phyloP scores from a whole-genome alignment of 2,888 invertebrate genomes.

The Dynastes maya region DNA sequence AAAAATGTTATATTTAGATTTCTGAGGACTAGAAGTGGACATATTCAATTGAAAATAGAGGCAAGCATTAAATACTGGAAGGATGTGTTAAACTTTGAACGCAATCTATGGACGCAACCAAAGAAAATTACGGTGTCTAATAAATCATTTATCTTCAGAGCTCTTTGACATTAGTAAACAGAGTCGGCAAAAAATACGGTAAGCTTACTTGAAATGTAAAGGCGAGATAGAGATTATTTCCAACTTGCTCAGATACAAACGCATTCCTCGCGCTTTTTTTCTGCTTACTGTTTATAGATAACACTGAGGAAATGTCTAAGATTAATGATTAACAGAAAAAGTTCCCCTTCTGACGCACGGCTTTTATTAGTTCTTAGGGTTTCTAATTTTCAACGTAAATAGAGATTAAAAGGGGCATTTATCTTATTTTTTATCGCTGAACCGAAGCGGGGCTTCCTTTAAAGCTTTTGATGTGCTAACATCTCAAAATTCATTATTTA shows the following conservation, averaged over 20 bases:
- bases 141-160: constrained; percentile 31
- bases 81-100: too few species aligned
- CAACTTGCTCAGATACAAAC: constrained; percentile 37
- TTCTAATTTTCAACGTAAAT: constrained; percentile 48
- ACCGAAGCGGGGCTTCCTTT: constrained; percentile 5
- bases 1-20: too few species aligned
- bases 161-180: constrained; percentile 26
- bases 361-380: constrained; percentile 48
- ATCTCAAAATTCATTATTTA: constrained; percentile 44
- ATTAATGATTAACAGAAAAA: constrained; percentile 47
- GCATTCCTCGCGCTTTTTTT: constrained; percentile 38
- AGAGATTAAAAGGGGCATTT: constrained; percentile 46
- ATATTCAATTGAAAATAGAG: too few species aligned
- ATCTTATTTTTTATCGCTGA: constrained; percentile 45
- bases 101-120: not conserved
- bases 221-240: constrained; percentile 32
- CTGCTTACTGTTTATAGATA: constrained; percentile 45
- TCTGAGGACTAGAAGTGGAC: too few species aligned
- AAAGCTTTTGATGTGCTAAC: constrained; percentile 33
- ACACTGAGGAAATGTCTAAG: constrained; percentile 44
- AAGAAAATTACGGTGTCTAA: not conserved
- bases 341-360: constrained; percentile 34
- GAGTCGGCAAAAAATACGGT: constrained; percentile 23
- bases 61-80: too few species aligned
- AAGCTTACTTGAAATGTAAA: constrained; percentile 37